phyloP scores from a whole-genome alignment of 2,113 vertebrate species.

The Sebastes fasciatus region DNA sequence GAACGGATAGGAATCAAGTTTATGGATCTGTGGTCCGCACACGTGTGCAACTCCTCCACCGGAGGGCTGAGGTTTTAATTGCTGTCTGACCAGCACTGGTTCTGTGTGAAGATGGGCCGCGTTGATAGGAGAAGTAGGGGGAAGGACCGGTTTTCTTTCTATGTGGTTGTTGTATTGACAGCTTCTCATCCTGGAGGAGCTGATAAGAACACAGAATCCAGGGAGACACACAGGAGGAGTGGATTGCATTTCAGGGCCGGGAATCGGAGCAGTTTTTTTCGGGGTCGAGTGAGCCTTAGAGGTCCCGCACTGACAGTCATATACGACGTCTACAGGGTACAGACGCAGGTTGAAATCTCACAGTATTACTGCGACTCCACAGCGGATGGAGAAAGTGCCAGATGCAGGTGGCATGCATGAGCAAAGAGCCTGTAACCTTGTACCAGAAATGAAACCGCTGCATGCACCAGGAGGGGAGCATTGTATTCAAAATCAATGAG shows the following conservation, averaged over 20 bases:
- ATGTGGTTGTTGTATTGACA: slow-evolving; percentile 83
- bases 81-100: slow-evolving; percentile 67
- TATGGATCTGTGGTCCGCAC: slow-evolving; percentile 82
- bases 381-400: slow-evolving; percentile 34
- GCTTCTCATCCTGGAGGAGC: slow-evolving; percentile 73
- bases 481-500: slow-evolving; percentile 72
- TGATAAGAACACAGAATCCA: slow-evolving; percentile 75
- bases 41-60: slow-evolving; percentile 39
- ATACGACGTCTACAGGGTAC: slow-evolving; percentile 26
- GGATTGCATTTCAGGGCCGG: slow-evolving; percentile 77
- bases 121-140: slow-evolving; percentile 57
- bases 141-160: slow-evolving; percentile 65
- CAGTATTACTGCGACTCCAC: neutral
- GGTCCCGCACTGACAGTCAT: slow-evolving; percentile 20
- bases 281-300: neutral
- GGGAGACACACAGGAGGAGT: slow-evolving; percentile 60
- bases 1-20: slow-evolving; percentile 79
- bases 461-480: slow-evolving; percentile 45
- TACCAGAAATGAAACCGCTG: slow-evolving; percentile 63
- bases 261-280: slow-evolving; percentile 53
- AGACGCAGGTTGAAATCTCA: slow-evolving; percentile 52
- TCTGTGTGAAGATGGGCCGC: slow-evolving; percentile 68
- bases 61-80: slow-evolving; percentile 76
- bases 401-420: slow-evolving; percentile 67
- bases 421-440: slow-evolving; percentile 57